phyloP scores from a whole-genome alignment of 1,140 invertebrate genomes.

The Drosophila persimilis region DNA sequence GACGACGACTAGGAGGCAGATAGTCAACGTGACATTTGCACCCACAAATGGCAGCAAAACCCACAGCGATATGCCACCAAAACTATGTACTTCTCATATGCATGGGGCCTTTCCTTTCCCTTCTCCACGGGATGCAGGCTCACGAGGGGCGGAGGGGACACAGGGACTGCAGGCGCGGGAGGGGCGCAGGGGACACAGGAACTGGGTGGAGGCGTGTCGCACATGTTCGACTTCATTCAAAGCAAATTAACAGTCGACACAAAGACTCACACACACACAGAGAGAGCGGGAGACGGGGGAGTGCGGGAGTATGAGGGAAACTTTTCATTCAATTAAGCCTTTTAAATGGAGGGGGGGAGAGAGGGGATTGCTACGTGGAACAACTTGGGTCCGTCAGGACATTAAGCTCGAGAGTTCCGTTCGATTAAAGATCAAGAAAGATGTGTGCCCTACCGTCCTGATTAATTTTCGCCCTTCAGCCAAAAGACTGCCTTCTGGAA shows the following conservation, averaged over 20 bases:
- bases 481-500: background rate
- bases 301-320: constrained; percentile 29
- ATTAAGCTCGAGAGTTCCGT: constrained; percentile 30
- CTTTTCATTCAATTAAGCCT: constrained; percentile 76
- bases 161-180: too few relatives aligned
- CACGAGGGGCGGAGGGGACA: too few relatives aligned
- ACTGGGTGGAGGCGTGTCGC: constrained; percentile 21
- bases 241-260: constrained; percentile 74
- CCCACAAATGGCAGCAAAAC: constrained; percentile 67
- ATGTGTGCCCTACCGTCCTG: too few relatives aligned
- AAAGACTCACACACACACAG: background rate
- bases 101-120: constrained; percentile 12
- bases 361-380: constrained; percentile 17
- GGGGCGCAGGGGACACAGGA: too few relatives aligned
- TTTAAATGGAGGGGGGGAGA: constrained; percentile 36
- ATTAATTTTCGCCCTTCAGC: too few relatives aligned
- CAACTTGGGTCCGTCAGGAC: constrained; percentile 39
- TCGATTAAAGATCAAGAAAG: constrained; percentile 20
- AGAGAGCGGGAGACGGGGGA: too few relatives aligned
- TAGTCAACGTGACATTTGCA: constrained; percentile 79
- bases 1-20: constrained; percentile 53
- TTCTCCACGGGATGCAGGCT: constrained; percentile 7
- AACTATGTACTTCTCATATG: constrained; percentile 36
- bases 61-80: constrained; percentile 49
- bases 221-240: constrained; percentile 77